phyloP scores from a whole-genome alignment of 2,797 vertebrate species.

The Aeoliscus strigatus region DNA sequence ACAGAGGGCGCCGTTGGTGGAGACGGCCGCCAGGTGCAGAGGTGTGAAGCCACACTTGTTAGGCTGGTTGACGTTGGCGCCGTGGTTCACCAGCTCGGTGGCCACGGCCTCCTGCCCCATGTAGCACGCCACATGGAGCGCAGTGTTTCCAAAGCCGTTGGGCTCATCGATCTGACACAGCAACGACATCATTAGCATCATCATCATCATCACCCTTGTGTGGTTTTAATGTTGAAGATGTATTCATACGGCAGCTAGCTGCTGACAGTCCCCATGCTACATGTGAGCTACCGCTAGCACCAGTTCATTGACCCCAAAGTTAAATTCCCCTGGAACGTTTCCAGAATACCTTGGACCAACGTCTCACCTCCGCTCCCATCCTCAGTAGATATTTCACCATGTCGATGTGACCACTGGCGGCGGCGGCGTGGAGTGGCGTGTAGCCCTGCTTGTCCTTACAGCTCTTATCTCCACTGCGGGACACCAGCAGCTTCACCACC shows the following conservation, averaged over 20 bases:
- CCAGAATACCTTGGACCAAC: no score
- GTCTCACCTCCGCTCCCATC: slow-evolving; percentile 87
- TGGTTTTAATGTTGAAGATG: no score
- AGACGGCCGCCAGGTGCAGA: slow-evolving; percentile 93
- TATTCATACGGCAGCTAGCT: no score
- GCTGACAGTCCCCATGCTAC: no score
- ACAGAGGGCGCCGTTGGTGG: slow-evolving; percentile 94
- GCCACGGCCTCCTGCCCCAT: slow-evolving; percentile 93
- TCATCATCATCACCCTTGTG: no score
- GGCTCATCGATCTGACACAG: slow-evolving; percentile 86
- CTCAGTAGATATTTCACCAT: slow-evolving; percentile 90
- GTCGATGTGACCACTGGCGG: slow-evolving; percentile 90
- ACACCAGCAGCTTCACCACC: slow-evolving; percentile 90
- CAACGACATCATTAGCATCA: slow-evolving; percentile 6
- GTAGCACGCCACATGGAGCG: slow-evolving; percentile 94
- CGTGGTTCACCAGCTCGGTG: slow-evolving; percentile 90
- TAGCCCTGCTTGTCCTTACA: slow-evolving; percentile 95
- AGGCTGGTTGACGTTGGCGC: slow-evolving; percentile 94
- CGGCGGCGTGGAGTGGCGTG: slow-evolving; percentile 90
- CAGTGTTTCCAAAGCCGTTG: slow-evolving; percentile 91
- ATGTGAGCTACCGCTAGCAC: no score
- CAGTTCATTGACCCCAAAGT: no score
- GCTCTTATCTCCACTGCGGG: slow-evolving; percentile 84
- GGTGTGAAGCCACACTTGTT: slow-evolving; percentile 92
- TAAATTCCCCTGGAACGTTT: no score